Evolutionary conservation across 1,140 invertebrate species (phyloP).

Genomic region (Rhizoglyphus robini): DNA sequence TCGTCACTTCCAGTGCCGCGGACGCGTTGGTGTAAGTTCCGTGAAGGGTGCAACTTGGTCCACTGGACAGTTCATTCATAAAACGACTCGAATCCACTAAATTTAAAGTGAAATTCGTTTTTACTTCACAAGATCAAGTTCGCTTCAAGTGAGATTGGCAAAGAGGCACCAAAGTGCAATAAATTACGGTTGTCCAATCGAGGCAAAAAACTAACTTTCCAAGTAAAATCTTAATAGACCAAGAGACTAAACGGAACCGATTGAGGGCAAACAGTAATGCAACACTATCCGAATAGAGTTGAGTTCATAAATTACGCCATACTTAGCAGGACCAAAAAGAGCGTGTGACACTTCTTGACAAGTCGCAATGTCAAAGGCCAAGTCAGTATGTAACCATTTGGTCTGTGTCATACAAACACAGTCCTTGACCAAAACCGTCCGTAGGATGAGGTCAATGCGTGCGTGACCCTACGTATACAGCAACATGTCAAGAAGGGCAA

Average conservation of each 20-base stretch:
- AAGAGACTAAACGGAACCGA: neutral
- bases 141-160: neutral
- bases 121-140: neutral
- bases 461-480: neutral
- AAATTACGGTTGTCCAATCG: neutral
- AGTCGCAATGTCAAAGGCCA: neutral
- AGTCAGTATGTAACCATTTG: neutral
- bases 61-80: slow-evolving; percentile 9
- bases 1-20: neutral
- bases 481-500: neutral
- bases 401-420: neutral
- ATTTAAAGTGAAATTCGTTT: slow-evolving; percentile 10
- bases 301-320: neutral
- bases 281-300: neutral
- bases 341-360: neutral
- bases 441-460: neutral
- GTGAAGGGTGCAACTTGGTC: neutral
- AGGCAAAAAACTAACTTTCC: neutral
- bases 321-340: too few relatives aligned
- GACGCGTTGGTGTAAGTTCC: neutral
- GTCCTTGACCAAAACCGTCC: neutral
- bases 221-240: neutral
- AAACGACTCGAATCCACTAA: slow-evolving; percentile 4
- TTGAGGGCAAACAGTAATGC: neutral
- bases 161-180: neutral